Evolutionary conservation across 2,113 vertebrate species (phyloP), one percentile per base, ranked within the genome.

Genomic region (Ceyx margarethae): DNA sequence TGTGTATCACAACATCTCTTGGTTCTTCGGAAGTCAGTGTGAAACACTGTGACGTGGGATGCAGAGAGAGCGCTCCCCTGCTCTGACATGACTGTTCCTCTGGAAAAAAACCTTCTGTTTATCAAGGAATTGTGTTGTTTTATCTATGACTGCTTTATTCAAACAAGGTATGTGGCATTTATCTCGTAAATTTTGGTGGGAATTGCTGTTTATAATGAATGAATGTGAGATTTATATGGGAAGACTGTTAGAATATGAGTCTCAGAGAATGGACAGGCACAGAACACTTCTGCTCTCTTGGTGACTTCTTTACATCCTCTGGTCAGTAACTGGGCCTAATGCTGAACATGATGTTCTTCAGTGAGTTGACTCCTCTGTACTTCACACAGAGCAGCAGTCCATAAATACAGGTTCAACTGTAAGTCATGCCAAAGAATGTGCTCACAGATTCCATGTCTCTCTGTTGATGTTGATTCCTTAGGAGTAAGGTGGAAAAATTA

Each of bases 61-160:
- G 26, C 9, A 13, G 54, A 22, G 8, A 66, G 64, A 51, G 6
- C 20, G 60, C 14, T 37, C 11, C 19, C 23, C 31, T 35, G 10
- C 40, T 77, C 16, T 62, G 51, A 35, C 42, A 22, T 15, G 25
- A 37, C 21, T 19, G 8, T 37, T 74, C 13, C 29, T 53, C 56
- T 1, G 3, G 8, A 18, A 42, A 74, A 43, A 23, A 4, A 6
- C 13, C 13, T 16, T 8, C 3, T 11, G 8, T 66, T 80, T 61
- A 25, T 2, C 3, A 31, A 66, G 22, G 40, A 71, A 23, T 9
- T 12, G 3, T 2, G 0, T 31, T 14, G 11, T 8, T 62, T 60
- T 69, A 65, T 31, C 29, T 4, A 31, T 40, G 21, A 46, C 42
- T 31, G 13, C 35, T 79, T 69, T 60, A 33, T 23, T 65, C 33